phyloP scores from a whole-genome alignment of 2,888 invertebrate genomes.

The Acleris sparsana region DNA sequence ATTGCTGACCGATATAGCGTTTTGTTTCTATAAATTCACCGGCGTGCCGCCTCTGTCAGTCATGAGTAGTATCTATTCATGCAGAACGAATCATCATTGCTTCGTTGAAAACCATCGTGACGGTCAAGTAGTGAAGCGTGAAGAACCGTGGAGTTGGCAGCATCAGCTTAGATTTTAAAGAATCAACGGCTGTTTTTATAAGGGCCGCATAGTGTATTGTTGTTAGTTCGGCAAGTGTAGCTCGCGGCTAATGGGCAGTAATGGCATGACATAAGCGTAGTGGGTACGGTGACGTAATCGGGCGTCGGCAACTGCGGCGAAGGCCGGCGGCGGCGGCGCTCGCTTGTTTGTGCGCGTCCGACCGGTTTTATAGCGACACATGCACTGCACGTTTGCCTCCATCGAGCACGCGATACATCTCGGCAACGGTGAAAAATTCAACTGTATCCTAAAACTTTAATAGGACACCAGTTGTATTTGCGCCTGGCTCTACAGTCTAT shows the following conservation, averaged over 20 bases:
- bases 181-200: conserved; percentile 21
- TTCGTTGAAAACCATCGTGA: conserved; percentile 48
- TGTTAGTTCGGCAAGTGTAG: conserved; percentile 30
- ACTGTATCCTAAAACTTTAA: conserved; percentile 28
- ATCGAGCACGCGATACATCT: conserved; percentile 52
- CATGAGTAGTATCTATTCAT: conserved; percentile 48
- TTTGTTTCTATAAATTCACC: conserved; percentile 56
- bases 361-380: conserved; percentile 67
- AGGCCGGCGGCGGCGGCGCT: conserved; percentile 69
- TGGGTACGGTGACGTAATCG: conserved; percentile 69
- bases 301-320: conserved; percentile 74
- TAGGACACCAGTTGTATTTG: background rate
- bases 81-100: conserved; percentile 58
- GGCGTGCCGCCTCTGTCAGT: conserved; percentile 40
- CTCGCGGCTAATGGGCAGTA: conserved; percentile 48
- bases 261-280: conserved; percentile 76
- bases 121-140: conserved; percentile 50
- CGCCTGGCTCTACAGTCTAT: background rate
- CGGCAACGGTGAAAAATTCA: conserved; percentile 14
- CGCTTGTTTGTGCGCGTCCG: conserved; percentile 61
- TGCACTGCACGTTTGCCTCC: conserved; percentile 56
- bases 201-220: conserved; percentile 28
- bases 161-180: conserved; percentile 16
- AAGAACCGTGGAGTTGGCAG: conserved; percentile 37
- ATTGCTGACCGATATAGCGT: conserved; percentile 48